These are phyloP conservation scores for Aphaenogaster ashmeadi DNA, from an alignment of 1,140 invertebrate genomes.

Conservation along the genomic window DNA sequence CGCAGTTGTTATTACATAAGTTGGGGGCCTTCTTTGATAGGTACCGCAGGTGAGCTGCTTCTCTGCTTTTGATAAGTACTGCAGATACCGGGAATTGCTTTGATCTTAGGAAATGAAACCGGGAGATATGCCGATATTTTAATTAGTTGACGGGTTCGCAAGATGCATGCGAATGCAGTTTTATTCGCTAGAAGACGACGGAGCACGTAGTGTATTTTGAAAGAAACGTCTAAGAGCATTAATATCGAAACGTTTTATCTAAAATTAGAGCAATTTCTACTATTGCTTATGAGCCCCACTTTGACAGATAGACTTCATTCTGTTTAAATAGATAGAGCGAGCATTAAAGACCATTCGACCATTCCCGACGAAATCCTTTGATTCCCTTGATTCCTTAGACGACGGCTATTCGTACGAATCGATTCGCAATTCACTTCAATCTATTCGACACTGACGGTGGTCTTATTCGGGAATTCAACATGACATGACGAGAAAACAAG, in stretches of 20 bases:
- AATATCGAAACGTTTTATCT: not conserved
- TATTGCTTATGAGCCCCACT: not conserved
- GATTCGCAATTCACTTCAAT: conserved; percentile 43
- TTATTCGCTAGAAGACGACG: not conserved
- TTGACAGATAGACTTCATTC: conserved; percentile 18
- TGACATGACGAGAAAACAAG: not conserved
- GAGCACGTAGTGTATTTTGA: not conserved
- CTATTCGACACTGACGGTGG: not conserved
- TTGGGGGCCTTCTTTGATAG: conserved; percentile 30
- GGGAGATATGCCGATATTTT: conserved; percentile 34
- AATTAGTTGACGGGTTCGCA: conserved; percentile 4
- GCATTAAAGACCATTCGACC: conserved; percentile 26
- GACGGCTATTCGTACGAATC: conserved; percentile 12
- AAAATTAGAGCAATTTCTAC: conserved; percentile 6
- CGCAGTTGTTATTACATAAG: conserved; percentile 55
- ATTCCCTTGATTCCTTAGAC: conserved; percentile 22
- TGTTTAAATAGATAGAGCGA: not conserved
- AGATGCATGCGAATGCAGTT: not conserved
- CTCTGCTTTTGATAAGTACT: conserved; percentile 29
- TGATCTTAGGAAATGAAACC: conserved; percentile 35
- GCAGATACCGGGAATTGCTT: conserved; percentile 29
- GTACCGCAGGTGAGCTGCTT: conserved; percentile 23
- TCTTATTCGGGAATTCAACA: conserved; percentile 19
- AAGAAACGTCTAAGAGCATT: not conserved
- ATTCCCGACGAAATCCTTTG: not conserved